phyloP scores from a whole-genome alignment of 1,140 invertebrate genomes.

The Zaprionus ornatus region DNA sequence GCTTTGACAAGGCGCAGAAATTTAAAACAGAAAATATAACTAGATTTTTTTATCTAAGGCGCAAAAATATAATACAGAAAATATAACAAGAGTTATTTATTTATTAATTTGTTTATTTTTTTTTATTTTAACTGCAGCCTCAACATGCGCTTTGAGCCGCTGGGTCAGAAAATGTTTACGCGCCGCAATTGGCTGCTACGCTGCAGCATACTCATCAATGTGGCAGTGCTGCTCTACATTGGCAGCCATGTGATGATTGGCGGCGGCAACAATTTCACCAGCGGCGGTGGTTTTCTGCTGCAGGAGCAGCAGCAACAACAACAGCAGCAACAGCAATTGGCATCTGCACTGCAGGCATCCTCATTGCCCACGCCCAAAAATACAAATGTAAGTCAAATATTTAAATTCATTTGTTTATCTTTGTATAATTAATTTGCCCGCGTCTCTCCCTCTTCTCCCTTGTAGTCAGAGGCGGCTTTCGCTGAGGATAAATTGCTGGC shows the following conservation, averaged over 20 bases:
- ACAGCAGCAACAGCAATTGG: constrained; percentile 35
- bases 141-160: constrained; percentile 79
- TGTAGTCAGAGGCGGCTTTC: constrained; percentile 50
- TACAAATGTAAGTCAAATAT: constrained; percentile 44
- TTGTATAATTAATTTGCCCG: neutral
- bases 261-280: constrained; percentile 74
- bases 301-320: constrained; percentile 69
- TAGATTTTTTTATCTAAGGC: no score
- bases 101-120: neutral
- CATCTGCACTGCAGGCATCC: constrained; percentile 52
- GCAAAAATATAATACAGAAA: neutral
- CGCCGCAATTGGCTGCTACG: constrained; percentile 89
- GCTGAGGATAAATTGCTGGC: constrained; percentile 52
- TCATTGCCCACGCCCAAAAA: constrained; percentile 57
- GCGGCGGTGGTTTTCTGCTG: constrained; percentile 73
- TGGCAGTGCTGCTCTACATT: constrained; percentile 89
- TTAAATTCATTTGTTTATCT: neutral
- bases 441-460: neutral
- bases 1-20: constrained; percentile 5
- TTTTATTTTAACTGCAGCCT: constrained; percentile 46
- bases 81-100: no score
- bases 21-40: neutral
- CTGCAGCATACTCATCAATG: constrained; percentile 89
- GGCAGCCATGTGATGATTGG: constrained; percentile 85
- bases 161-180: constrained; percentile 84